phyloP scores from a whole-genome alignment of 2,888 invertebrate species.

The Stenchaetothrips biformis region DNA sequence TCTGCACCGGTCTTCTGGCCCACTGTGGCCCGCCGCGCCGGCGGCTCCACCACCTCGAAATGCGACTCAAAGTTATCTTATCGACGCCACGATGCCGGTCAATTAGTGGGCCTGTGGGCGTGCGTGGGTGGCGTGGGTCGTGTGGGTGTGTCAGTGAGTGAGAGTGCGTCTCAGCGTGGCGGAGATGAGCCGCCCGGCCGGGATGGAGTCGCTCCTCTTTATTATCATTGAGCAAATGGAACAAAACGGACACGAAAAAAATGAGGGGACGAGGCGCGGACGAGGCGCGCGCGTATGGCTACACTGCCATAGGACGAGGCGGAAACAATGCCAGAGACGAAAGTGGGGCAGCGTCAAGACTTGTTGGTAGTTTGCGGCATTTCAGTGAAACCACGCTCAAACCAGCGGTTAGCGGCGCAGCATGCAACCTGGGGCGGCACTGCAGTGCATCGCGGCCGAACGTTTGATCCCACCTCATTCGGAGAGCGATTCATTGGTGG shows the following conservation, averaged over 20 bases:
- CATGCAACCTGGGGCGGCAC: too few relatives aligned
- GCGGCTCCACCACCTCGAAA: background rate
- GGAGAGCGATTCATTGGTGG: too few relatives aligned
- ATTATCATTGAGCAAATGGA: background rate
- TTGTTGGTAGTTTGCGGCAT: too few relatives aligned
- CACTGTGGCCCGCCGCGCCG: background rate
- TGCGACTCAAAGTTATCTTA: background rate
- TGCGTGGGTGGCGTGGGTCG: background rate
- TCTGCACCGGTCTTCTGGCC: too few relatives aligned
- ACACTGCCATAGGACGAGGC: too few relatives aligned
- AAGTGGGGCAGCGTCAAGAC: too few relatives aligned
- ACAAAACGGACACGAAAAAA: background rate
- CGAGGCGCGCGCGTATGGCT: background rate
- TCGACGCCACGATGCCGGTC: background rate
- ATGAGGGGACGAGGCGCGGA: background rate
- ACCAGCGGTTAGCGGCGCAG: too few relatives aligned
- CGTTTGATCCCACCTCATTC: too few relatives aligned
- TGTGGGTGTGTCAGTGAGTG: background rate
- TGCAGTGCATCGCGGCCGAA: too few relatives aligned
- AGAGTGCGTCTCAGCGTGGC: background rate
- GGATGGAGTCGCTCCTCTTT: background rate
- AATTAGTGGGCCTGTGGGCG: background rate
- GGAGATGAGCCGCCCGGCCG: background rate
- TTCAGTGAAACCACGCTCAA: too few relatives aligned
- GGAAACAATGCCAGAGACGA: too few relatives aligned